These are phyloP conservation scores for Drosophila phalerata DNA, from an alignment of 2,888 invertebrate genomes.

Conservation along the genomic window DNA sequence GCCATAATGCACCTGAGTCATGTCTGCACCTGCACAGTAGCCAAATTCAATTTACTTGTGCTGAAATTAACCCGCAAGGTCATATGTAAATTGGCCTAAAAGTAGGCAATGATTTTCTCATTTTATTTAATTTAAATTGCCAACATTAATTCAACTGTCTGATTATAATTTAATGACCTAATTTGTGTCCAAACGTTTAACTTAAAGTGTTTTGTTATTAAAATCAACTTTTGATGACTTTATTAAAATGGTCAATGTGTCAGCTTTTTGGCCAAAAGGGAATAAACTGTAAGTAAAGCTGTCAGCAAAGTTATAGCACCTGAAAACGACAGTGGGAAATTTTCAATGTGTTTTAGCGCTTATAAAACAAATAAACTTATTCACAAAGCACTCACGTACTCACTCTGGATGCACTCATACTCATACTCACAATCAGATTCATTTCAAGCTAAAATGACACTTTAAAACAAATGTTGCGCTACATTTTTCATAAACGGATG, in stretches of 20 bases:
- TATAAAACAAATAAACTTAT: slow-evolving; percentile 15
- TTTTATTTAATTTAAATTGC: neutral
- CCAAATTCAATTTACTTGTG: slow-evolving; percentile 63
- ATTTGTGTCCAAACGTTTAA: slow-evolving; percentile 7
- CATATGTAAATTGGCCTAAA: slow-evolving; percentile 32
- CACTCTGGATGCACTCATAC: neutral
- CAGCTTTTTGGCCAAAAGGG: neutral
- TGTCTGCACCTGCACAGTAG: slow-evolving; percentile 47
- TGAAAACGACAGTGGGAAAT: slow-evolving; percentile 8
- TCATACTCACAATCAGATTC: neutral
- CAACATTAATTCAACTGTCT: slow-evolving; percentile 15
- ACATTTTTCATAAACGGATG: slow-evolving; percentile 70
- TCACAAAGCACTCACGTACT: slow-evolving; percentile 2
- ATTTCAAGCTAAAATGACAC: slow-evolving; percentile 18
- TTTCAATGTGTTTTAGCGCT: neutral
- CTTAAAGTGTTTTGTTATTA: slow-evolving; percentile 4
- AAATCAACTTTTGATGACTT: slow-evolving; percentile 8
- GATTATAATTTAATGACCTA: slow-evolving; percentile 15
- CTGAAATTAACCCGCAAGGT: slow-evolving; percentile 44
- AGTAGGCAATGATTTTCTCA: slow-evolving; percentile 18
- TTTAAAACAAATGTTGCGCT: slow-evolving; percentile 54
- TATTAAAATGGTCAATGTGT: slow-evolving; percentile 4
- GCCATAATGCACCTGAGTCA: slow-evolving; percentile 4
- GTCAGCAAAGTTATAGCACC: slow-evolving; percentile 5
- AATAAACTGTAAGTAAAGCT: neutral